A percentile compares a stretch with the other conserved stretches of the same genome.
These are phyloP conservation scores for Epinephelus lanceolatus DNA, from an alignment of 2,113 vertebrate genomes.

Conservation along the genomic window DNA sequence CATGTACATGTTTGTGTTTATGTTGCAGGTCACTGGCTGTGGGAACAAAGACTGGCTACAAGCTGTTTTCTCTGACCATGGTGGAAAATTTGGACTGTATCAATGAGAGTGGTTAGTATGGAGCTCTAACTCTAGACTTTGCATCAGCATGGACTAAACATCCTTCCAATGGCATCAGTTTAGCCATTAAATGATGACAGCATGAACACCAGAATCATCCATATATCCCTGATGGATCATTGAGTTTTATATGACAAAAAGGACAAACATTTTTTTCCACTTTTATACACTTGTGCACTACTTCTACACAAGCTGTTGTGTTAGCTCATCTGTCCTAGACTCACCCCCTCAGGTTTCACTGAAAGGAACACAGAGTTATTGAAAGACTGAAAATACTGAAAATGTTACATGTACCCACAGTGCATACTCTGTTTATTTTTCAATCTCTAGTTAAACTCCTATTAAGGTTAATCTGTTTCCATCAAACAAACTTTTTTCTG, in stretches of 20 bases:
- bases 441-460: not conserved
- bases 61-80: conserved; percentile 93
- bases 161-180: not conserved
- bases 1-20: conserved; percentile 11
- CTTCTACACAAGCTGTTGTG: not conserved
- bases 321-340: not conserved
- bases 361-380: not conserved
- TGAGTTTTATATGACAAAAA: not conserved
- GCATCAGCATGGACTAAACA: not conserved
- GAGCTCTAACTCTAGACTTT: not conserved
- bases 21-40: conserved; percentile 91
- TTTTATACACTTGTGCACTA: no score
- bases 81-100: conserved; percentile 96
- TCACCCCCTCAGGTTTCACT: no score
- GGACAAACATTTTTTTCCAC: not conserved
- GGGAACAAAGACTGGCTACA: conserved; percentile 92
- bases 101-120: conserved; percentile 92
- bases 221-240: not conserved
- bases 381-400: not conserved
- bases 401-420: not conserved
- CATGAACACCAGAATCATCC: not conserved
- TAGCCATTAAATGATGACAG: not conserved
- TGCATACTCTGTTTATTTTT: not conserved
- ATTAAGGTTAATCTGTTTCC: not conserved
- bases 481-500: not conserved